Base-by-base conservation (phyloP, 1,140 invertebrate species). In the Drosophila pachea region DNA sequence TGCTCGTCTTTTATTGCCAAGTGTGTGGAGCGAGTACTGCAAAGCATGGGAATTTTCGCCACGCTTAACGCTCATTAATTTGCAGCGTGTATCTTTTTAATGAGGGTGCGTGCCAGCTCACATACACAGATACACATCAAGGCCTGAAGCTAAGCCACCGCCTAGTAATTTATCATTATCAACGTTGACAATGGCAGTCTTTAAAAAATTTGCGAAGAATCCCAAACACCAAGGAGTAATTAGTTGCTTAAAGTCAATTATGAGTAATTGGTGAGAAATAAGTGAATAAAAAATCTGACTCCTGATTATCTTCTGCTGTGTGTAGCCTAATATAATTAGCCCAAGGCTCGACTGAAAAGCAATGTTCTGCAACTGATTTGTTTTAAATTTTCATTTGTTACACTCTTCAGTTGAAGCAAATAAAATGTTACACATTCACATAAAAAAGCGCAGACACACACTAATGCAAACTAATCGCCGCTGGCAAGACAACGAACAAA, bases 21-120 rank as follows among this genome's bases (percentile, higher is more conserved):
- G 58, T 78, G 75, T 52, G 58, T 29, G 5, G 9, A 12, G 52
- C 1, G 33, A 32, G 11, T 31, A 1, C n/a, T 11, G 36, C 22
- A n/a, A 29, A 52, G 59, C 43, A 31, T 8, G 22, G 22, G 49
- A 61, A 38, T 68, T 54, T 52, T 42, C 53, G 68, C 58, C 78
- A 84, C 78, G 76, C 68, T 83, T 73, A 73, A 66, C 50, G 65
- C 73, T 69, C 78, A 84, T 83, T 83, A 83, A 83, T 84, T 83
- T 84, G 67, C 78, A 75, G 60, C 78, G 68, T 83, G 78, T 74
- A 75, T 69, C 73, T 83, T 83, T 83, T 84, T 83, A 84, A 84
- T 83, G 79, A 84, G 78, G 79, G 73, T 76, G 73, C 68, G 76
- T 75, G 68, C 60, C 60, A 33, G 45, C 33, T 61, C 54, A 69